Conservation (phyloP, 2,888 invertebrate species). For the Melanargia galathea region DNA sequence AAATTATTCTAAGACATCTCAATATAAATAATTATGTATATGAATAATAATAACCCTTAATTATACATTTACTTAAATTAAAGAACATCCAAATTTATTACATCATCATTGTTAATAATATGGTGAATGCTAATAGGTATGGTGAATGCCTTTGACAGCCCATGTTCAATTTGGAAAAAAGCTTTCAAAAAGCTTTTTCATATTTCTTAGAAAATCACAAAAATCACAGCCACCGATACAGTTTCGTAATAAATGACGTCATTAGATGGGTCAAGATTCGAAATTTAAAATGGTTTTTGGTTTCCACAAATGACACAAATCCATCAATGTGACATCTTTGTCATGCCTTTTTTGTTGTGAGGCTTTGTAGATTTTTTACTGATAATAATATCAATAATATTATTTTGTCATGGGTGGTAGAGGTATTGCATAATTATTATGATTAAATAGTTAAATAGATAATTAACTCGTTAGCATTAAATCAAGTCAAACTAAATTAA, state of each 20-base stretch:
- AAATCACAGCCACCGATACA: constrained; percentile 33
- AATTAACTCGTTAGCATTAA: too few species aligned
- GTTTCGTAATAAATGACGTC: constrained; percentile 36
- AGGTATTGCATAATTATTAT: background rate
- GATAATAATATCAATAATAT: constrained; percentile 11
- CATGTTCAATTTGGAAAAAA: background rate
- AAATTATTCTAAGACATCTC: too few species aligned
- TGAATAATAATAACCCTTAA: too few species aligned
- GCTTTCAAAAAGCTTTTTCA: background rate
- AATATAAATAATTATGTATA: too few species aligned
- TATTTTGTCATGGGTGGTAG: constrained; percentile 1
- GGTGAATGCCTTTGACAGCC: background rate
- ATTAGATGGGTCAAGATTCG: constrained; percentile 31
- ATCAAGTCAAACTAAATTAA: too few species aligned
- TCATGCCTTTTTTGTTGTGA: constrained; percentile 32
- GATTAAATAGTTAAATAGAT: too few species aligned
- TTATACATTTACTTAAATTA: too few species aligned
- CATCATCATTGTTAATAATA: background rate
- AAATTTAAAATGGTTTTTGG: constrained; percentile 24
- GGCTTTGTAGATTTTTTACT: constrained; percentile 16
- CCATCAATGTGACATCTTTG: constrained; percentile 46
- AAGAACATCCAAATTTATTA: too few species aligned
- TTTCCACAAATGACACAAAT: constrained; percentile 49
- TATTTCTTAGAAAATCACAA: constrained; percentile 30
- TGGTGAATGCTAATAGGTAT: too few species aligned